Base-by-base conservation (phyloP, 2,113 vertebrate species). In the Scomber scombrus region DNA sequence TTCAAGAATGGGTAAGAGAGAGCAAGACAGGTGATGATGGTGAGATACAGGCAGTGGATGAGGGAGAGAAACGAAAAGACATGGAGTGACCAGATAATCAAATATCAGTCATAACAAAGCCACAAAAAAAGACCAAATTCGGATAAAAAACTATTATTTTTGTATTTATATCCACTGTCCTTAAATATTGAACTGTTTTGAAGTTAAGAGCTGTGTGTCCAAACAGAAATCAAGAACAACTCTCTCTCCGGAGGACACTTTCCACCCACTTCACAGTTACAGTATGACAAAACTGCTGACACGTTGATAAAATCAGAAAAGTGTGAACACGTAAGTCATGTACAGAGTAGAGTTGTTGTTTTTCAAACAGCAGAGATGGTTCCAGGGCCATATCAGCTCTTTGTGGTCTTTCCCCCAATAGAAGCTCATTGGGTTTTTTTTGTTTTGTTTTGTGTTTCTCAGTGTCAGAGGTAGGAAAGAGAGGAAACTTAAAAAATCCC, bases 1-100 rank as follows among this genome's bases (percentile, higher is more conserved):
- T 99, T 99, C 93, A 99, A 97, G 95, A 99, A 99, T 14, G 98
- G 98, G 98, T 99, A 62, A 71, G 74, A 66, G 86, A 94, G 95
- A 47, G 29, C 34, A 40, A 49, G 23, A 29, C 1, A 15, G 21
- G 43, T 49, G 19, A 4, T 64, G 19, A 6, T 10, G 16, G 14
- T 19, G 23, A 2, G 49, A 19, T 45, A 51, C 1, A 14, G 51
- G 4, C 6, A 11, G 46, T 21, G 19, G 19, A 52, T 10, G 26
- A 23, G 13, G 40, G 29, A 56, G 19, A 18, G 19, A 54, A 49
- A 50, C 3, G 3, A 7, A 21, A 18, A 34, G 31, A 34, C 31
- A 34, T 34, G 31, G 31, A 34, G 31, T 34, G 7, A 34, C 4
- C 31, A 34, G 31, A 34, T 34, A 34, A 8, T 6, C 31, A 34